These are phyloP conservation scores for Hypsopygia costalis DNA, from an alignment of 2,888 invertebrate genomes.

Conservation along the genomic window DNA sequence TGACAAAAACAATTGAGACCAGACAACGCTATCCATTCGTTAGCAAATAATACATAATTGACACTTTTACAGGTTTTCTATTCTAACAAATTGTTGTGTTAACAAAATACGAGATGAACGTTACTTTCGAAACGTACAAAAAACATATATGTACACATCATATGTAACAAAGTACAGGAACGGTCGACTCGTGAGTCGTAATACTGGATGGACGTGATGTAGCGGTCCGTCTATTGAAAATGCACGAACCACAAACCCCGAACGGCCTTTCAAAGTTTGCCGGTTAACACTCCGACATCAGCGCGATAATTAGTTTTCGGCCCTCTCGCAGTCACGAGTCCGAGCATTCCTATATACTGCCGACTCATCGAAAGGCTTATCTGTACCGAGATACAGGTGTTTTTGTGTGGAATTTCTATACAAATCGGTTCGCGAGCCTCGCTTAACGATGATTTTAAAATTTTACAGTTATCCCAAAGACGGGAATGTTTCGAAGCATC, in stretches of 20 bases:
- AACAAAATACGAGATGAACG: conserved; percentile 6
- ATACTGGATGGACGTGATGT: conserved; percentile 1
- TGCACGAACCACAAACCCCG: conserved; percentile 15
- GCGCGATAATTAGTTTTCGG: conserved; percentile 63
- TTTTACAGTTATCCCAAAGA: conserved; percentile 30
- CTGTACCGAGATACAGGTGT: conserved; percentile 52
- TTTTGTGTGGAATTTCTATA: conserved; percentile 48
- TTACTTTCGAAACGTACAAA: conserved; percentile 1
- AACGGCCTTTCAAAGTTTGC: conserved; percentile 20
- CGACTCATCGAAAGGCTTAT: conserved; percentile 58
- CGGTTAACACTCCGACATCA: conserved; percentile 36
- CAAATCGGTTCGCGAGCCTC: conserved; percentile 42
- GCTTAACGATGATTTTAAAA: conserved; percentile 30
- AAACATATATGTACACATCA: conserved; percentile 1
- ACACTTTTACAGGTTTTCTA: conserved; percentile 21
- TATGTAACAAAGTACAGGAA: background rate
- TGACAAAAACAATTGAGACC: conserved; percentile 7
- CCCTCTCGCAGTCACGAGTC: conserved; percentile 56
- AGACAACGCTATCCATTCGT: background rate
- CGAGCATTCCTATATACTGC: conserved; percentile 53
- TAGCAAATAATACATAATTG: conserved; percentile 20
- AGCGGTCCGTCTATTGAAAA: conserved; percentile 6
- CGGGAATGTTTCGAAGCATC: conserved; percentile 15
- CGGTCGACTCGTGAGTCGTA: conserved; percentile 6
- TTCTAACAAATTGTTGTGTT: conserved; percentile 12